Conservation (phyloP, 2,888 invertebrate genomes). For the Trilocha varians region DNA sequence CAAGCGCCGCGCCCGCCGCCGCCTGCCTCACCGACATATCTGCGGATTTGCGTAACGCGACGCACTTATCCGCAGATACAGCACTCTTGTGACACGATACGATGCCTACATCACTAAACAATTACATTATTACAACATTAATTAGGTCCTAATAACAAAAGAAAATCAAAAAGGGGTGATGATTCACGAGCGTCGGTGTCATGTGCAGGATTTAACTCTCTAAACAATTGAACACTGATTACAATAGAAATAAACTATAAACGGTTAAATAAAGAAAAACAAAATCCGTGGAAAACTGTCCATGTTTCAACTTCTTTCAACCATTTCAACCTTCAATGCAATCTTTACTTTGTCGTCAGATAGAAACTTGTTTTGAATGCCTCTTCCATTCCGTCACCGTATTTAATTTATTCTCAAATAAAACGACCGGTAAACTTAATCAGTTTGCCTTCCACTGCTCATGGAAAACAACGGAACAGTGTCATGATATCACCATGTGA, state of each 20-base stretch:
- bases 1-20: constrained; percentile 69
- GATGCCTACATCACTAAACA: constrained; percentile 40
- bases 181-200: too few relatives aligned
- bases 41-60: constrained; percentile 72
- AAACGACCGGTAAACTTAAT: constrained; percentile 18
- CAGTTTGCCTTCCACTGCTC: constrained; percentile 19
- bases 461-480: constrained; percentile 40
- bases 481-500: constrained; percentile 59
- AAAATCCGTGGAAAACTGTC: too few relatives aligned
- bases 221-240: too few relatives aligned
- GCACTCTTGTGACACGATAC: constrained; percentile 61
- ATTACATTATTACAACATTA: not conserved
- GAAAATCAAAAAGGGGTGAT: too few relatives aligned
- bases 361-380: constrained; percentile 1
- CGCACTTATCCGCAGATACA: constrained; percentile 69
- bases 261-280: too few relatives aligned
- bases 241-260: too few relatives aligned
- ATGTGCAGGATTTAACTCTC: too few relatives aligned
- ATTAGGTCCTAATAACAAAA: not conserved
- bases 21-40: constrained; percentile 66
- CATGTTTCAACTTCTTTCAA: too few relatives aligned
- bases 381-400: constrained; percentile 21
- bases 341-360: not conserved
- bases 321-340: not conserved
- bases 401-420: constrained; percentile 17